Percentiles rank a stretch among this genome's conserved stretches.
These are phyloP conservation scores for Cactoblastis cactorum DNA, from an alignment of 2,888 invertebrate species.

Conservation along the genomic window DNA sequence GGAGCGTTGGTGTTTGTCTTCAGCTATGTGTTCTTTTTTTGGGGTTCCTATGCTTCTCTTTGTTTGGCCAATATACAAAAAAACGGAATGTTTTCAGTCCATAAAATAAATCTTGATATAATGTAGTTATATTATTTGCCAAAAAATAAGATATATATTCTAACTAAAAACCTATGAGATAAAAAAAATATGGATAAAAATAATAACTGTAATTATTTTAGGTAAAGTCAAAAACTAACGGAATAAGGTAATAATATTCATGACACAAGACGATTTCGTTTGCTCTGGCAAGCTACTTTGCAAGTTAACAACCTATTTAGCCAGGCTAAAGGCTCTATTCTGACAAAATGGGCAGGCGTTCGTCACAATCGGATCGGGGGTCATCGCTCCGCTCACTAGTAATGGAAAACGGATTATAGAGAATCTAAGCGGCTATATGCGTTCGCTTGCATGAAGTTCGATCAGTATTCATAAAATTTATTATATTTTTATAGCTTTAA, in stretches of 20 bases:
- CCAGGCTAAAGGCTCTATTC: conserved; percentile 34
- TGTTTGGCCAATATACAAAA: no score
- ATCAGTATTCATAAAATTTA: neutral
- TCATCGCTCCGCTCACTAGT: conserved; percentile 35
- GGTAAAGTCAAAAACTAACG: no score
- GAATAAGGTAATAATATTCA: neutral
- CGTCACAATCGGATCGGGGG: conserved; percentile 44
- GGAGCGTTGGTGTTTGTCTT: no score
- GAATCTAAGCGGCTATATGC: conserved; percentile 8
- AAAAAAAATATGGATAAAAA: no score
- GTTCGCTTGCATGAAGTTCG: neutral
- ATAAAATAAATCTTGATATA: no score
- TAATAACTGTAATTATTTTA: no score
- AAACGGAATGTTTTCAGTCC: no score
- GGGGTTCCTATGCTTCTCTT: no score
- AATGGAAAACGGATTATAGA: conserved; percentile 57
- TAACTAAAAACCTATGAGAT: no score
- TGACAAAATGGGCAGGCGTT: conserved; percentile 31
- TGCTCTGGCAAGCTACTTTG: conserved; percentile 32
- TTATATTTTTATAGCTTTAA: neutral
- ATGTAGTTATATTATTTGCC: no score
- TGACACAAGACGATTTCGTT: conserved; percentile 1
- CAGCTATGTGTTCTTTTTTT: no score
- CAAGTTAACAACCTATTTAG: conserved; percentile 48
- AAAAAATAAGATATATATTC: no score